Evolutionary conservation across 2,888 invertebrate genomes (phyloP), one percentile per base, ranked within the genome.

Genomic region (Sesia apiformis): DNA sequence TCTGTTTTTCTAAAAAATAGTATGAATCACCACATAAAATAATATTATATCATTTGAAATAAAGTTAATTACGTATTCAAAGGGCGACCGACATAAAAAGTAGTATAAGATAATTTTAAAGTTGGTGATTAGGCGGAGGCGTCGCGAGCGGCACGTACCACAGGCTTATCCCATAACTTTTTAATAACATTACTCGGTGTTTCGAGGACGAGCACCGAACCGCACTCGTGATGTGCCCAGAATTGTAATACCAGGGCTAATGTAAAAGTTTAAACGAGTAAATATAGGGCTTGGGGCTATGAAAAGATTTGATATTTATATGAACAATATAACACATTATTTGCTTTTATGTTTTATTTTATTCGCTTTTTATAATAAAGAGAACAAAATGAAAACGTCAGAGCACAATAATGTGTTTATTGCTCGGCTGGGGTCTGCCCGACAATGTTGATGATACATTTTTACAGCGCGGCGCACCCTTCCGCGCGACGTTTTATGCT

Each of bases 161-260:
- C 62, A 66, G 69, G 80, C 82, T 84, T 81, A 84, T 84, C 79
- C 81, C 79, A 80, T 81, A 86, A 88, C 86, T 88, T 88, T 87
- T 84, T 87, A 87, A 88, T 87, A 86, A 84, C 81, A 81, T 86
- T 84, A 80, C 78, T 74, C 78, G 75, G 68, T 75, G 79, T 78
- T 81, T 74, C 72, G 76, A 77, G 77, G 76, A 74, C 74, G 78
- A 74, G 70, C 76, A 70, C 70, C 72, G 78, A 76, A 70, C 78
- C 78, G 76, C 71, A 75, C 74, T 81, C 77, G 77, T 74, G 78
- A 76, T 84, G 81, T 83, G 81, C 74, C 68, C 73, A 67, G 81
- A 76, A 79, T 81, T 74, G 69, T 69, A 76, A 78, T 70, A 69
- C 64, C 72, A 65, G 66, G 67, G 69, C 69, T 74, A 74, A 76